Percentiles rank a stretch among this genome's conserved stretches.
Conservation (phyloP, 92 coral and sea anemone genomes). For the Nematostella vectensis region DNA sequence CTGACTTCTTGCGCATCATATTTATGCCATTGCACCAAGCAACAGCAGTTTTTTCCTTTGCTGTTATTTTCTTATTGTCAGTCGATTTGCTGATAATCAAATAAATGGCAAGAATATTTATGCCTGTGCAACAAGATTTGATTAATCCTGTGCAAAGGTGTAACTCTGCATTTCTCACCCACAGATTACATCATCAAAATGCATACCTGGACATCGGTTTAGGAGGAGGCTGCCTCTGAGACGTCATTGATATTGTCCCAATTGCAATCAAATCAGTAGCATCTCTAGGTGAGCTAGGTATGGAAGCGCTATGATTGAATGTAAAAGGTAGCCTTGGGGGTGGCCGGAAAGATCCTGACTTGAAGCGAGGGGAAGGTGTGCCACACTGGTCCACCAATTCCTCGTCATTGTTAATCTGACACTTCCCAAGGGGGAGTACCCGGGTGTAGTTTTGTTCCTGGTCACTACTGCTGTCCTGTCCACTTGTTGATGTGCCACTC, state of each 20-base stretch:
- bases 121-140: too few species aligned
- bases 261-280: conserved; percentile 74
- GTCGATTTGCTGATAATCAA: too few species aligned
- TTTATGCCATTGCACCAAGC: too few species aligned
- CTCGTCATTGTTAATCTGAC: conserved; percentile 60
- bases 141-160: too few species aligned
- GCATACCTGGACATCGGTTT: conserved; percentile 71
- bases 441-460: conserved; percentile 43
- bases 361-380: conserved; percentile 22
- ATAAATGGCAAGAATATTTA: too few species aligned
- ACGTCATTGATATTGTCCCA: conserved; percentile 79
- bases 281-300: conserved; percentile 42
- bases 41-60: too few species aligned
- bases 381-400: conserved; percentile 40
- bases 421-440: conserved; percentile 74
- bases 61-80: too few species aligned
- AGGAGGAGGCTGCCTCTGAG: conserved; percentile 64
- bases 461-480: conserved; percentile 56
- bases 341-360: conserved; percentile 44
- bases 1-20: too few species aligned
- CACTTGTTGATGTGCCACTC: conserved; percentile 26
- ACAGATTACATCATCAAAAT: too few species aligned
- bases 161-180: too few species aligned
- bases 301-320: conserved; percentile 59
- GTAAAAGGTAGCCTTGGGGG: conserved; percentile 56